These are phyloP conservation scores for Drosophila ironensis DNA, from an alignment of 1,140 invertebrate species.

Conservation along the genomic window DNA sequence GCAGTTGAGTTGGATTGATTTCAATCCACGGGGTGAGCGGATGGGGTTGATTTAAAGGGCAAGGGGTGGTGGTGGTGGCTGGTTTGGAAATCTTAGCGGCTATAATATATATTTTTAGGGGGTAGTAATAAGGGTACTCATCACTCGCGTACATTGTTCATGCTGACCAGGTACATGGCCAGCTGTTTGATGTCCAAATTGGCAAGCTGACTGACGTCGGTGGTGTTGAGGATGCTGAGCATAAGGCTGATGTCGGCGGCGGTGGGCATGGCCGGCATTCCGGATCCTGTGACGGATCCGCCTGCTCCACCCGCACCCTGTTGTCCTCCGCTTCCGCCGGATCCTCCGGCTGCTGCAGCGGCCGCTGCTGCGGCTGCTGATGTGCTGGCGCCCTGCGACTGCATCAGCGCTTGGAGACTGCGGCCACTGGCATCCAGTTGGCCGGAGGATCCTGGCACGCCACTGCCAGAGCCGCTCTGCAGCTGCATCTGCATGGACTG, in stretches of 20 bases:
- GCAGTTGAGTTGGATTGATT: slow-evolving; percentile 26
- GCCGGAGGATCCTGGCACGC: slow-evolving; percentile 9
- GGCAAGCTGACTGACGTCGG: slow-evolving; percentile 82
- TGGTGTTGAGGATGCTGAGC: slow-evolving; percentile 82
- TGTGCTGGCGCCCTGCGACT: slow-evolving; percentile 66
- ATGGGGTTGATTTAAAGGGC: slow-evolving; percentile 12
- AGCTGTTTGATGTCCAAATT: slow-evolving; percentile 88
- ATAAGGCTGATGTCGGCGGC: slow-evolving; percentile 81
- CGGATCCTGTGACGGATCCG: slow-evolving; percentile 5
- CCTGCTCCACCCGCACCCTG: slow-evolving; percentile 22
- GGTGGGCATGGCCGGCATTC: slow-evolving; percentile 73
- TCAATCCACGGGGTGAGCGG: background rate
- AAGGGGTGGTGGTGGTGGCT: slow-evolving; percentile 6
- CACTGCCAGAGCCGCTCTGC: slow-evolving; percentile 59
- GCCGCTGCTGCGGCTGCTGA: slow-evolving; percentile 68
- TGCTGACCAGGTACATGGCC: slow-evolving; percentile 89
- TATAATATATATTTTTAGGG: background rate
- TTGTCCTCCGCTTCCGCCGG: slow-evolving; percentile 15
- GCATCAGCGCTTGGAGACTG: slow-evolving; percentile 64
- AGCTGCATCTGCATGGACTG: slow-evolving; percentile 81
- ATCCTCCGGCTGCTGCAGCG: slow-evolving; percentile 40
- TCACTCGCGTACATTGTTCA: slow-evolving; percentile 80
- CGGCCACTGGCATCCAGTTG: slow-evolving; percentile 68
- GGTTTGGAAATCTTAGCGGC: too few relatives aligned
- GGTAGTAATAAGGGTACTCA: slow-evolving; percentile 44